phyloP scores from a whole-genome alignment of 2,797 vertebrate genomes.

The Smutsia gigantea region DNA sequence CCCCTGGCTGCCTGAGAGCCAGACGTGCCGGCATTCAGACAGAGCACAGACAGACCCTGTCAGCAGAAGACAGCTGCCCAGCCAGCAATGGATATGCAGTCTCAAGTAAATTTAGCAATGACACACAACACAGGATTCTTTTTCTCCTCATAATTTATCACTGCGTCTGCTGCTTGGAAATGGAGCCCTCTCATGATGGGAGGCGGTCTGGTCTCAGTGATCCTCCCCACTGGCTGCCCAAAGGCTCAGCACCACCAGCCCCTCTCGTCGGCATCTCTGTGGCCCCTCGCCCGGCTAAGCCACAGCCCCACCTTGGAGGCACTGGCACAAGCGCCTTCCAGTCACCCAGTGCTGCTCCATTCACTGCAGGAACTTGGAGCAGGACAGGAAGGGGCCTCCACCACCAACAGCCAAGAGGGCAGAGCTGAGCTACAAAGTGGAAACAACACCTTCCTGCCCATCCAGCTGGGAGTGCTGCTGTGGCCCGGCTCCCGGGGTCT shows the following conservation, averaged over 20 bases:
- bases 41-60: neutral
- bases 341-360: neutral
- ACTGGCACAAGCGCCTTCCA: neutral
- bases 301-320: neutral
- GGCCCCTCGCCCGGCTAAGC: too few species aligned
- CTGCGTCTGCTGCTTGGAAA: conserved; percentile 21
- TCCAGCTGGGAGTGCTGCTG: neutral
- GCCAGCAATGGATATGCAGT: neutral
- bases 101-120: neutral
- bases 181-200: neutral
- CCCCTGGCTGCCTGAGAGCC: neutral
- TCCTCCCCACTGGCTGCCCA: neutral
- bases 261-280: neutral
- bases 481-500: neutral
- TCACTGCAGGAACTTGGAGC: neutral
- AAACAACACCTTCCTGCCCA: neutral
- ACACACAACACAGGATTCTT: neutral
- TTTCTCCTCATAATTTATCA: neutral
- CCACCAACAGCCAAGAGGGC: neutral
- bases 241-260: neutral
- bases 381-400: neutral
- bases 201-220: conserved; percentile 39
- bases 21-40: neutral
- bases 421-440: neutral
- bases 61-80: neutral